Percentiles rank a stretch among this genome's conserved stretches.
Evolutionary conservation across 2,113 vertebrate genomes (phyloP).

Genomic region (Larimichthys polyactis): DNA sequence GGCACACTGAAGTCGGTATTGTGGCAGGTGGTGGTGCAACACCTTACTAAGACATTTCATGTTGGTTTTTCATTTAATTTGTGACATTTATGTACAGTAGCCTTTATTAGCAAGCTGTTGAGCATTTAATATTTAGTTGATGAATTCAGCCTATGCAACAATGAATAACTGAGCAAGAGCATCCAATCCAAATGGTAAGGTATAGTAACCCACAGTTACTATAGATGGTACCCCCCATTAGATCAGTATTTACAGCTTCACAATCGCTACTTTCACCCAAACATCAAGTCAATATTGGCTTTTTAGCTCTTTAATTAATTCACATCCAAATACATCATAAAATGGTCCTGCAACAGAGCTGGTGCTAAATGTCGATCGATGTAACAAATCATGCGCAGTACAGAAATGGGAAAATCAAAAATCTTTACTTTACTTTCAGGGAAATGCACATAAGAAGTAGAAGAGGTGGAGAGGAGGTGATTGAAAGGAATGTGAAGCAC

Average conservation of each 20-base stretch:
- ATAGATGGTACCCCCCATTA: neutral
- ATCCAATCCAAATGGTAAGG: neutral
- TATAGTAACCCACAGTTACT: neutral
- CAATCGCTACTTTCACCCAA: neutral
- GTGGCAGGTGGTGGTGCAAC: too few species aligned
- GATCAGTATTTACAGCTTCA: neutral
- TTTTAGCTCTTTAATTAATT: conserved; percentile 5
- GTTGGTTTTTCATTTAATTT: too few species aligned
- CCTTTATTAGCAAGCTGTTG: neutral
- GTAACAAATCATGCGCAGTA: neutral
- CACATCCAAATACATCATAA: neutral
- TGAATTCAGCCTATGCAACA: neutral
- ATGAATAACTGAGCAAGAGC: neutral
- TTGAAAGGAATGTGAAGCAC: neutral
- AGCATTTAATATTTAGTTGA: neutral
- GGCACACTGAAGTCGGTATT: too few species aligned
- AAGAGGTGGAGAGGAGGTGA: neutral
- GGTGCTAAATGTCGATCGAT: conserved; percentile 3
- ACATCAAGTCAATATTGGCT: neutral
- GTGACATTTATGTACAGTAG: neutral
- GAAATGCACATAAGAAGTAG: conserved; percentile 2
- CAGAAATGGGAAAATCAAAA: neutral
- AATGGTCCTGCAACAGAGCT: neutral
- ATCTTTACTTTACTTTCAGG: neutral
- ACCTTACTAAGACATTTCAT: too few species aligned